These are phyloP conservation scores for Microdon myrmicae DNA, from an alignment of 2,888 invertebrate genomes.

Conservation along the genomic window DNA sequence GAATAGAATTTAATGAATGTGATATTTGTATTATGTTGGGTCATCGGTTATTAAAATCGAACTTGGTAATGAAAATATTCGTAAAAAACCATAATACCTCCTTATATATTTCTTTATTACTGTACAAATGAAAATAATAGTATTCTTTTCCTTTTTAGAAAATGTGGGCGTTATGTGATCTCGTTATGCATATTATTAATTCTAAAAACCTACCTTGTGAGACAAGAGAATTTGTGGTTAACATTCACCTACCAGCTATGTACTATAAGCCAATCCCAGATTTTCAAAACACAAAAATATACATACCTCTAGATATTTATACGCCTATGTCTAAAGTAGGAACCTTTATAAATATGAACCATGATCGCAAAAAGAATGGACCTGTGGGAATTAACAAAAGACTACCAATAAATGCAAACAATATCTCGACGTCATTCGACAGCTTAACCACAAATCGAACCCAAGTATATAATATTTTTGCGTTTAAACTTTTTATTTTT, in stretches of 20 bases:
- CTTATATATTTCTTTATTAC: too few relatives aligned
- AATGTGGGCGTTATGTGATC: conserved; percentile 96
- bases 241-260: conserved; percentile 89
- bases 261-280: conserved; percentile 83
- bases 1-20: too few relatives aligned
- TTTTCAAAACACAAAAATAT: conserved; percentile 80
- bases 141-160: conserved; percentile 72
- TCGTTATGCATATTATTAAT: conserved; percentile 90
- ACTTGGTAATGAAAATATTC: too few relatives aligned
- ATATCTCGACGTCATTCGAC: conserved; percentile 52
- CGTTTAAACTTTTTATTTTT: not conserved
- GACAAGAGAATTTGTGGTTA: conserved; percentile 87
- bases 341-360: conserved; percentile 42
- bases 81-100: too few relatives aligned
- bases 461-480: too few relatives aligned
- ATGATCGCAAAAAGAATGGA: conserved; percentile 49
- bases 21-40: too few relatives aligned
- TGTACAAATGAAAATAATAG: not conserved
- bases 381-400: conserved; percentile 48
- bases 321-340: conserved; percentile 54
- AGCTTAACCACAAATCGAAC: conserved; percentile 55
- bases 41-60: too few relatives aligned
- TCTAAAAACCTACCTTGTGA: conserved; percentile 89
- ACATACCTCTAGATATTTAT: conserved; percentile 78
- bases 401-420: conserved; percentile 34